A percentile compares a stretch with the other conserved stretches of the same genome.
These are phyloP conservation scores for Pyxicephalus adspersus DNA, from an alignment of 2,113 vertebrate species.

Conservation along the genomic window DNA sequence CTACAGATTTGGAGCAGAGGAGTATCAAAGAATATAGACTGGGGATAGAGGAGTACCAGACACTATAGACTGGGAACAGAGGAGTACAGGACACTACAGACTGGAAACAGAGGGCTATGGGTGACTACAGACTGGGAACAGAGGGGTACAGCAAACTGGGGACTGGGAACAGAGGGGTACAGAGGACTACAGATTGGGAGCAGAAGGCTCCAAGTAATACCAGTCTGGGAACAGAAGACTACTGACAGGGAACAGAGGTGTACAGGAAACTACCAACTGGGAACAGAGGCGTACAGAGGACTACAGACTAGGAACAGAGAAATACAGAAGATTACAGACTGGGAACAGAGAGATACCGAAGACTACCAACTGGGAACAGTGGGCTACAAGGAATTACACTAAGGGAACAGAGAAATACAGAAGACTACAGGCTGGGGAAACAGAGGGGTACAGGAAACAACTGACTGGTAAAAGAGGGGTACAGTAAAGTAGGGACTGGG, in stretches of 20 bases:
- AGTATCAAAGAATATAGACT: background rate
- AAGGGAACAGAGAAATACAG: background rate
- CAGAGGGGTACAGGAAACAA: background rate
- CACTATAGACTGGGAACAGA: background rate
- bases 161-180: background rate
- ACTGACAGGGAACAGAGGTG: background rate
- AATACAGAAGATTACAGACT: background rate
- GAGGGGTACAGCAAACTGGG: background rate
- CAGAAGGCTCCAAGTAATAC: background rate
- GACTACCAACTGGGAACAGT: background rate
- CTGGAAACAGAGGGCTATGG: background rate
- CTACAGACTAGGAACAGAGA: background rate
- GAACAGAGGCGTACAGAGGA: background rate
- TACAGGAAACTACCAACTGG: background rate
- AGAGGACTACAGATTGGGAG: background rate
- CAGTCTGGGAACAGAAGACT: background rate
- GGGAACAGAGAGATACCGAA: background rate
- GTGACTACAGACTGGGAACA: background rate
- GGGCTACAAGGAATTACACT: background rate
- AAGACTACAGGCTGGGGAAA: background rate
- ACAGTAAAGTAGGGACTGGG: background rate
- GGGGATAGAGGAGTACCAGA: too few species aligned
- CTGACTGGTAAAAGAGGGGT: background rate
- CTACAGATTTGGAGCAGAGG: background rate
- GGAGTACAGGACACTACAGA: background rate